Conservation (phyloP, 2,797 vertebrate species). For the Tenualosa thibaudeaui region DNA sequence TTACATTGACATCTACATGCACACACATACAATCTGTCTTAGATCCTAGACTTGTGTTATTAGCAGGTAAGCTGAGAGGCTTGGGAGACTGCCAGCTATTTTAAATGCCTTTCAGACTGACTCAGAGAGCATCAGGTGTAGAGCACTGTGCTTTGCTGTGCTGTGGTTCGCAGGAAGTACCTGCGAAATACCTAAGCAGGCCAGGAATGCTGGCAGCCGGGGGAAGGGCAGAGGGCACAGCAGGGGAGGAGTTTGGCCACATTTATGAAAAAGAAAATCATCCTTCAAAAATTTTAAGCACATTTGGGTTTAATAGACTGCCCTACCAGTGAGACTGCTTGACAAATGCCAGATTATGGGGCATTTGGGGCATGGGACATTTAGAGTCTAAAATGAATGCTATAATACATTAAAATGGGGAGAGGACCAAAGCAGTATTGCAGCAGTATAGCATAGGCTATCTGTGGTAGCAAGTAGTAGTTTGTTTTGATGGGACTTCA, state of each 20-base stretch:
- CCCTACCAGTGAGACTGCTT: background rate
- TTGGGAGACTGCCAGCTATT: slow-evolving; percentile 2
- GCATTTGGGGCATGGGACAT: too few species aligned
- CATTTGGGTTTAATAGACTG: background rate
- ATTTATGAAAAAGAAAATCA: background rate
- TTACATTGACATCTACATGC: background rate
- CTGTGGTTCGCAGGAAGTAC: too few species aligned
- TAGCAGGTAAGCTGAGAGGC: slow-evolving; percentile 7
- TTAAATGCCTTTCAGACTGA: slow-evolving; percentile 8
- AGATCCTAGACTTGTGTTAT: background rate
- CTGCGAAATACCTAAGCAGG: background rate
- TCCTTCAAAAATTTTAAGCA: background rate
- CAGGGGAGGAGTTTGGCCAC: background rate
- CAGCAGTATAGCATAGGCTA: background rate
- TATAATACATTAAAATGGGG: background rate
- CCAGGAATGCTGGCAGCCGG: background rate
- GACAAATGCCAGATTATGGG: background rate
- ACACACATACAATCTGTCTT: background rate
- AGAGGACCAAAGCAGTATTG: background rate
- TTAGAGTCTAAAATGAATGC: background rate
- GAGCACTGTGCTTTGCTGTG: background rate
- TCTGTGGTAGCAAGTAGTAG: background rate
- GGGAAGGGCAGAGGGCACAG: background rate
- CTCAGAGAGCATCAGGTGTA: slow-evolving; percentile 18
- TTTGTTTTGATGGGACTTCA: background rate